Base-by-base conservation (phyloP, 2,888 invertebrate species). In the Therioaphis trifolii region DNA sequence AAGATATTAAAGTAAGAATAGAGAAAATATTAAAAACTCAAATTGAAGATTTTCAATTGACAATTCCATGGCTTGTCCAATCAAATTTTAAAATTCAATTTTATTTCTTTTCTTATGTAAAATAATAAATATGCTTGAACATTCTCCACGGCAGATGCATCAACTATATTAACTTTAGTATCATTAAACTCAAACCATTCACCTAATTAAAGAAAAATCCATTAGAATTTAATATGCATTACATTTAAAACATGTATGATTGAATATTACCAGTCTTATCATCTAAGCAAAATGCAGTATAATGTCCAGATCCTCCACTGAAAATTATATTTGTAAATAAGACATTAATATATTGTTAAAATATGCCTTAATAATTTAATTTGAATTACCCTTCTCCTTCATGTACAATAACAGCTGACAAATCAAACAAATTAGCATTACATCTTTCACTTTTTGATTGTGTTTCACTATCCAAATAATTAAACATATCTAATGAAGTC, bases 101-200 rank as follows among this genome's bases (percentile, higher is more conserved):
- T 27, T 15, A 69, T n/a, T 40, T 82, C 72, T 85, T 93, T 91
- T 24, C 94, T 91, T 86, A 94, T 93, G 90, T 95, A 95, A 90
- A 95, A 95, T 86, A 95, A 90, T 86, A 95, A 94, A 91, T 95
- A 95, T 21, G 95, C 94, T 89, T 95, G 95, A 89, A 94, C 94
- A 86, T 92, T 91, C 24, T 92, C 92, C 74, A 95, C 95, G 0
- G 92, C 91, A 66, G 90, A 90, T 27, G 91, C 90, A 86, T 92
- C 92, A 69, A 92, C 91, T 29, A 92, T 91, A 55, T 94, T 92
- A n/a, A 95, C 95, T 1, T 93, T 92, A 87, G 94, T 93, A 89
- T 95, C 95, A 90, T 95, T 95, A 90, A 95, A 95, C 89, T 95
- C 94, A 89, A 93, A 93, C 95, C 95, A 95, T 86, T 92, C 92